Evolutionary conservation across 2,888 invertebrate species (phyloP).

Genomic region (Arenicola marina): DNA sequence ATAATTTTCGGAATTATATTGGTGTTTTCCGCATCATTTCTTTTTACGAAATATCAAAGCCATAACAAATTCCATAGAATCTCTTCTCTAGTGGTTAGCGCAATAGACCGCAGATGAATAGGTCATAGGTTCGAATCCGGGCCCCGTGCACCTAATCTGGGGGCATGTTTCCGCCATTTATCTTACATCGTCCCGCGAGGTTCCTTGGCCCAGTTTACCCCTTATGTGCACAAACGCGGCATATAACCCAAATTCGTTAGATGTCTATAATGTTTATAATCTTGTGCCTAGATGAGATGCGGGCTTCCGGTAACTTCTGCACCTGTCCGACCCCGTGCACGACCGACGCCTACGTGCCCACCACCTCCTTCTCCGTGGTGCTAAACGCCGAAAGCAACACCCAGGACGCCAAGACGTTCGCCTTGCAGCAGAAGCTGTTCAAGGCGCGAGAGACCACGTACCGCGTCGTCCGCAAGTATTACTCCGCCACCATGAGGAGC

Average conservation of each 20-base stretch:
- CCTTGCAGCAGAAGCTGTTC: slow-evolving; percentile 5
- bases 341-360: slow-evolving; percentile 9
- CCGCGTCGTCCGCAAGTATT: slow-evolving; percentile 5
- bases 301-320: slow-evolving; percentile 10
- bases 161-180: too few species aligned
- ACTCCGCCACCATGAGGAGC: neutral
- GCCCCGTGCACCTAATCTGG: too few species aligned
- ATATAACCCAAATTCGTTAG: neutral
- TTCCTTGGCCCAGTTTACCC: too few species aligned
- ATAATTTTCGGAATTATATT: too few species aligned
- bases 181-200: too few species aligned
- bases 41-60: too few species aligned
- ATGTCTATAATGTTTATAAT: neutral
- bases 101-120: too few species aligned
- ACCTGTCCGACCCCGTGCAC: slow-evolving; percentile 13
- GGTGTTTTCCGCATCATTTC: too few species aligned
- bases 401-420: slow-evolving; percentile 2
- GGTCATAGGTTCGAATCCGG: too few species aligned
- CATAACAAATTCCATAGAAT: too few species aligned
- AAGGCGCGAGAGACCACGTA: slow-evolving; percentile 15
- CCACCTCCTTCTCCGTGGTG: slow-evolving; percentile 14
- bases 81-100: too few species aligned
- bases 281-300: neutral
- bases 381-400: neutral
- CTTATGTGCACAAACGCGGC: too few species aligned